phyloP scores from a whole-genome alignment of 2,113 vertebrate genomes.

The Chitala chitala region DNA sequence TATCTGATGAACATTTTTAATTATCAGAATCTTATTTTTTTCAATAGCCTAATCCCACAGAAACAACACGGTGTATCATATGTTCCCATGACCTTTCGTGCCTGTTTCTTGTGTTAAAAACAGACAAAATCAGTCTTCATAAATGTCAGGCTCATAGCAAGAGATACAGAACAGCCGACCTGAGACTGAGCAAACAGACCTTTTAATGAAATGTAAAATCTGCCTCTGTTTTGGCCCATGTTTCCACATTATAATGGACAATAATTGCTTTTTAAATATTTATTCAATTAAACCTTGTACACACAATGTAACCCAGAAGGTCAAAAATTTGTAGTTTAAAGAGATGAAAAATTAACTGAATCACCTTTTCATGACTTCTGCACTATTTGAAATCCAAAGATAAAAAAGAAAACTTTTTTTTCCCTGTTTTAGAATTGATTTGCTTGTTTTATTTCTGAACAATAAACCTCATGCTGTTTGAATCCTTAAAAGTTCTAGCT shows the following conservation, averaged over 20 bases:
- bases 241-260: conserved; percentile 6
- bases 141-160: neutral
- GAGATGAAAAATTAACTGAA: neutral
- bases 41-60: neutral
- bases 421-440: too few relatives aligned
- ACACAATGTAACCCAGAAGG: conserved; percentile 17
- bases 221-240: neutral
- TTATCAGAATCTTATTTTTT: neutral
- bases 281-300: conserved; percentile 12
- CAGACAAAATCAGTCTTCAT: conserved; percentile 3
- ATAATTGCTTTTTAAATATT: conserved; percentile 25
- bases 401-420: too few relatives aligned
- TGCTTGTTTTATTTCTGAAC: too few relatives aligned
- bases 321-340: conserved; percentile 16
- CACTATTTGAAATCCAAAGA: too few relatives aligned
- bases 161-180: neutral
- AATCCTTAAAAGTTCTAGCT: too few relatives aligned
- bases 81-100: conserved; percentile 12
- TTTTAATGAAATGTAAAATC: conserved; percentile 12
- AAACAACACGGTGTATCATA: neutral
- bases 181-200: neutral
- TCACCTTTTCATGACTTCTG: conserved; percentile 2
- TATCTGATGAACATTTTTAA: neutral
- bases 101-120: conserved; percentile 1
- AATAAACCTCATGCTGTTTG: too few relatives aligned